A percentile compares a stretch with the other conserved stretches of the same genome.
Evolutionary conservation across 2,113 vertebrate species (phyloP).

Genomic region (Theristicus caerulescens): DNA sequence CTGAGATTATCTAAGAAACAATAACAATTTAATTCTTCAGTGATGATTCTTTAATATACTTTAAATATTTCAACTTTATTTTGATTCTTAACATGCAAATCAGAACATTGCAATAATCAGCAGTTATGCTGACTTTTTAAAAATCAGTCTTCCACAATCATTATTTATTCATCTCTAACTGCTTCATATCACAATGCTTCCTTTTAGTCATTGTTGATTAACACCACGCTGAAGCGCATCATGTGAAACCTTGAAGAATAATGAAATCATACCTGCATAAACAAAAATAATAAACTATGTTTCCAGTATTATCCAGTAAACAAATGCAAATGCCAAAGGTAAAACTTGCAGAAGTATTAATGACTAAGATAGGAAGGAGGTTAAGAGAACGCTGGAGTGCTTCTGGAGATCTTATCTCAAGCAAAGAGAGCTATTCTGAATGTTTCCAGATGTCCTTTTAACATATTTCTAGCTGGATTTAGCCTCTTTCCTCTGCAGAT

Average conservation of each 20-base stretch:
- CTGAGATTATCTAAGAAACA: background rate
- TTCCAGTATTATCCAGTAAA: background rate
- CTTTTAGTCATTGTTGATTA: background rate
- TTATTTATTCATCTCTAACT: background rate
- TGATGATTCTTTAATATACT: background rate
- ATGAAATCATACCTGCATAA: background rate
- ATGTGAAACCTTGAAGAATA: background rate
- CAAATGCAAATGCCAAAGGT: background rate
- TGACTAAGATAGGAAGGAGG: background rate
- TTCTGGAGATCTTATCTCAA: background rate
- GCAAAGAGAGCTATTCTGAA: background rate
- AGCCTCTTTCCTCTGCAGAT: background rate
- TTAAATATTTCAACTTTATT: background rate
- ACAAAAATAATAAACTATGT: background rate
- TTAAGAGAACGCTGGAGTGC: background rate
- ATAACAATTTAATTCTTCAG: background rate
- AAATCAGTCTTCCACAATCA: background rate
- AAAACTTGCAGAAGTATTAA: background rate
- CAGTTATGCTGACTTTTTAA: background rate
- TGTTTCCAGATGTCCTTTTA: background rate
- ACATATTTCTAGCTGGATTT: background rate
- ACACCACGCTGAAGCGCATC: background rate
- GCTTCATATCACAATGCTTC: background rate
- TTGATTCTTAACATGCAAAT: background rate
- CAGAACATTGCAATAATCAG: background rate